phyloP scores from a whole-genome alignment of 2,888 invertebrate genomes.

The Harpalus rubripes region DNA sequence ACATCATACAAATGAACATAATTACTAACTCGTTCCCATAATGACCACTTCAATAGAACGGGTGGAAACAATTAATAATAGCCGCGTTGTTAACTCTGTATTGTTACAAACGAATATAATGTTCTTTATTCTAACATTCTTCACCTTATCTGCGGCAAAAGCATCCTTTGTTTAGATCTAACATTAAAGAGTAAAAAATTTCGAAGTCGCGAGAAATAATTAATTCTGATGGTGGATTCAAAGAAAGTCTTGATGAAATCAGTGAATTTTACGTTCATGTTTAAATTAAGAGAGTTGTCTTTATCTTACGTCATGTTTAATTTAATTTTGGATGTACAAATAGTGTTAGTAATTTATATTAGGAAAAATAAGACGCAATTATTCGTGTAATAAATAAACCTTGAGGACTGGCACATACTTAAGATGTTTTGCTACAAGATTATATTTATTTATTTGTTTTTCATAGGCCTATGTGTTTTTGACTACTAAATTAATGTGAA shows the following conservation, averaged over 20 bases:
- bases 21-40: constrained; percentile 30
- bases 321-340: constrained; percentile 23
- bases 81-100: constrained; percentile 4
- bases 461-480: neutral
- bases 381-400: constrained; percentile 5
- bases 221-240: constrained; percentile 24
- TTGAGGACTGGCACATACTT: neutral
- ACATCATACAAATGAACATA: constrained; percentile 46
- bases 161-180: constrained; percentile 35
- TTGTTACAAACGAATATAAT: constrained; percentile 33
- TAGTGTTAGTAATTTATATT: constrained; percentile 27
- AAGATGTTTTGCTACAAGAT: neutral
- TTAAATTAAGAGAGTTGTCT: constrained; percentile 29
- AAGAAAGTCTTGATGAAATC: constrained; percentile 42
- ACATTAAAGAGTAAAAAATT: constrained; percentile 40
- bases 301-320: constrained; percentile 30
- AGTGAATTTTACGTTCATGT: constrained; percentile 18
- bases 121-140: constrained; percentile 34
- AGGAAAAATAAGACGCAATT: neutral
- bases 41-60: constrained; percentile 46
- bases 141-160: constrained; percentile 16
- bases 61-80: constrained; percentile 48
- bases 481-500: too few species aligned
- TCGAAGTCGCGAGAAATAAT: constrained; percentile 24
- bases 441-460: neutral